Conservation (phyloP, 2,113 vertebrate species). For the Oryzias celebensis region DNA sequence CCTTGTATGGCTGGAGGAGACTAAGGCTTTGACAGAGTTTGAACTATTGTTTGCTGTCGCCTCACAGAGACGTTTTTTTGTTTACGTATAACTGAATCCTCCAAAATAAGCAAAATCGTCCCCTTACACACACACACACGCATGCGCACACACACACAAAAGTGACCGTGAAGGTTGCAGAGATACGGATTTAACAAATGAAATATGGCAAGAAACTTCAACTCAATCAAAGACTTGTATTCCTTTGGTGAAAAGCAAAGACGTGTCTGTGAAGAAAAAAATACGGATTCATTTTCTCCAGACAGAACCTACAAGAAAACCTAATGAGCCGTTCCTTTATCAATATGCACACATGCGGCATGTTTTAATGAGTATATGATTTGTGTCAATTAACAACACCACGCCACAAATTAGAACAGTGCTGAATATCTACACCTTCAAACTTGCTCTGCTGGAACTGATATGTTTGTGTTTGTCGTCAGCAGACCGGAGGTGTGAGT, state of each 20-base stretch:
- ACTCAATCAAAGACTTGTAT: background rate
- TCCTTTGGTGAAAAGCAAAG: background rate
- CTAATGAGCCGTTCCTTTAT: conserved; percentile 4
- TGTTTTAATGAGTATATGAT: conserved; percentile 6
- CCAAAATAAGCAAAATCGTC: too few species aligned
- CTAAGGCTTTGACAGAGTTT: too few species aligned
- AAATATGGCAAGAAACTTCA: too few species aligned
- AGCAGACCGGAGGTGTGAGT: conserved; percentile 6
- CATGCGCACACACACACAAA: background rate
- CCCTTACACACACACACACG: background rate
- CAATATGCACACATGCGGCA: background rate
- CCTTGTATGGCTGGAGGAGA: too few species aligned
- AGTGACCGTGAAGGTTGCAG: too few species aligned
- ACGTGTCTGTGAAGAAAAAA: background rate
- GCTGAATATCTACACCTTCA: conserved; percentile 8
- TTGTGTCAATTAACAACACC: conserved; percentile 8
- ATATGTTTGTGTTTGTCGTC: background rate
- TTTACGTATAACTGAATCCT: too few species aligned
- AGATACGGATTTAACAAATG: too few species aligned
- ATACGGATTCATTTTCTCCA: background rate
- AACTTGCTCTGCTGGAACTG: background rate
- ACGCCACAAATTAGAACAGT: conserved; percentile 1
- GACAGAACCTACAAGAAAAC: conserved; percentile 1
- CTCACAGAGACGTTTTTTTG: too few species aligned
- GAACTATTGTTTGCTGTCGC: too few species aligned